Percentiles rank a stretch among this genome's conserved stretches.
These are phyloP conservation scores for Stegophylla sp. DNA, from an alignment of 2,888 invertebrate genomes.

Conservation along the genomic window DNA sequence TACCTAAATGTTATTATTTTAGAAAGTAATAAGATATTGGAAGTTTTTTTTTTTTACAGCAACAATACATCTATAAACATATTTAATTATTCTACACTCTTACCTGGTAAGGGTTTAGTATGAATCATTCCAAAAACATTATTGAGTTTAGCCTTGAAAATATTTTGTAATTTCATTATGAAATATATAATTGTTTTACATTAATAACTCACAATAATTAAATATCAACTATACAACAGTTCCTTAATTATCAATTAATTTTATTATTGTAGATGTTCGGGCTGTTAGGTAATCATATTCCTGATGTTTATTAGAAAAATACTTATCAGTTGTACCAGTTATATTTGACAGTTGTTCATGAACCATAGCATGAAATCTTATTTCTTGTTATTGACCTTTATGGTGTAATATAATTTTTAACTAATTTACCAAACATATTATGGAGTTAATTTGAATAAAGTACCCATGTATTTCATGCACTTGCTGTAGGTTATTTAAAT, in stretches of 20 bases:
- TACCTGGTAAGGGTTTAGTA: slow-evolving; percentile 74
- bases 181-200: not conserved
- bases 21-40: not conserved
- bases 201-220: not conserved
- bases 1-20: slow-evolving; percentile 66
- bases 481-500: too few relatives aligned
- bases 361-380: not conserved
- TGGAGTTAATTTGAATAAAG: not conserved
- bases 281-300: slow-evolving; percentile 9
- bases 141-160: slow-evolving; percentile 66
- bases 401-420: not conserved
- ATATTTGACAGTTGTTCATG: slow-evolving; percentile 26
- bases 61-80: too few relatives aligned
- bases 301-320: not conserved
- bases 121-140: slow-evolving; percentile 78
- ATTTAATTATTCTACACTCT: slow-evolving; percentile 14
- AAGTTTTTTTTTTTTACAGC: not conserved
- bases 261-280: not conserved
- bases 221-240: not conserved
- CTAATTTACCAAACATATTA: not conserved
- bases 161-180: slow-evolving; percentile 66
- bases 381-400: slow-evolving; percentile 24
- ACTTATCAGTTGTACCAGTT: slow-evolving; percentile 30
- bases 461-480: not conserved
- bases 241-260: not conserved